Conservation (phyloP, 2,113 vertebrate genomes). For the Rhadina sibilatrix region DNA sequence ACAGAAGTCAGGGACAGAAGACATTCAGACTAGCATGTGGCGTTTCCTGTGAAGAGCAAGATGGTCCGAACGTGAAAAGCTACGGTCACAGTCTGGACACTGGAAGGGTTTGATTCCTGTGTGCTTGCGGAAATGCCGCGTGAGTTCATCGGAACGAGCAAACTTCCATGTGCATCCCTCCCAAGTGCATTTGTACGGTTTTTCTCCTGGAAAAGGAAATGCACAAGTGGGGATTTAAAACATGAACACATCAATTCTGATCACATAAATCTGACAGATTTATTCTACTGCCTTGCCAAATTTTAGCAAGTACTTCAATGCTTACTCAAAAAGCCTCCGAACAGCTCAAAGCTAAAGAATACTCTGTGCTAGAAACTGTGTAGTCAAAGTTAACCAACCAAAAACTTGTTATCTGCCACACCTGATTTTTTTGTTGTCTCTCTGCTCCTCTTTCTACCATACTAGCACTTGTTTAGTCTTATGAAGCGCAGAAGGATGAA, state of each 20-base stretch:
- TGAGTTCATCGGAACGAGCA: constrained; percentile 96
- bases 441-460: background rate
- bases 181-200: constrained; percentile 98
- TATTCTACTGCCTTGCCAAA: background rate
- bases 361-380: background rate
- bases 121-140: constrained; percentile 98
- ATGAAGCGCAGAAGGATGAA: background rate
- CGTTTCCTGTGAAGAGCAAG: constrained; percentile 96
- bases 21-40: constrained; percentile 89
- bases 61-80: constrained; percentile 97
- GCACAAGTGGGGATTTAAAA: background rate
- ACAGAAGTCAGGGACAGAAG: background rate
- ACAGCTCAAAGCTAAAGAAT: background rate
- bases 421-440: background rate
- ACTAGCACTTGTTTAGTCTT: background rate
- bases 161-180: constrained; percentile 99
- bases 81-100: constrained; percentile 97
- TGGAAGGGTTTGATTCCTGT: constrained; percentile 98
- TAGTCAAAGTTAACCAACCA: background rate
- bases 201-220: constrained; percentile 84
- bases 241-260: background rate
- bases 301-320: background rate
- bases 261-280: background rate
- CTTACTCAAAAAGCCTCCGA: background rate
- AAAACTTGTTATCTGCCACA: background rate